Evolutionary conservation across 2,113 vertebrate genomes (phyloP).

Genomic region (Stigmatopora nigra): DNA sequence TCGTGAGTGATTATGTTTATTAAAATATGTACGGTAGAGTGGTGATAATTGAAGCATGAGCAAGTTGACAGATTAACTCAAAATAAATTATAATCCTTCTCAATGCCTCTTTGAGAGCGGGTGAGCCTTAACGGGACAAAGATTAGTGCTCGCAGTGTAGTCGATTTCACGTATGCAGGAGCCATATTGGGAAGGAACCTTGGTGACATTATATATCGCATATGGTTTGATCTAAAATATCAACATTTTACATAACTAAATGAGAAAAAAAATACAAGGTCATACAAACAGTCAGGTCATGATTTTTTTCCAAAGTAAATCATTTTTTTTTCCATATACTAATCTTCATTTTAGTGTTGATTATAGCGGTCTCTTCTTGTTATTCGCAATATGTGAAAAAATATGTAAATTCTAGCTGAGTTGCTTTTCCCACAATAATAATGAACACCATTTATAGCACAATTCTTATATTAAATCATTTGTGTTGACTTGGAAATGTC

Average conservation of each 20-base stretch:
- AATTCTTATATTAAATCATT: neutral
- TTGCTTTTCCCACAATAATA: neutral
- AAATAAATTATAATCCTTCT: too few species aligned
- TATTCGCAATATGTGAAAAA: neutral
- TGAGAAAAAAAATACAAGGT: neutral
- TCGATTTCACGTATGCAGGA: neutral
- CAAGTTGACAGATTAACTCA: too few species aligned
- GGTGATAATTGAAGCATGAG: too few species aligned
- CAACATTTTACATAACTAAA: neutral
- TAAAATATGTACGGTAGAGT: too few species aligned
- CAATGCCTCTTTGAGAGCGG: too few species aligned
- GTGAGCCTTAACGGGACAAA: too few species aligned
- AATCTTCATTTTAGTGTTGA: neutral
- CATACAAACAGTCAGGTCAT: neutral
- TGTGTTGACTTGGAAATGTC: slow-evolving; percentile 7
- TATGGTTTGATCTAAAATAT: neutral
- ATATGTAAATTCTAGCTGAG: neutral
- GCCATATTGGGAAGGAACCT: neutral
- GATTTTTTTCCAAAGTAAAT: neutral
- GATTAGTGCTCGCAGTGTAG: neutral
- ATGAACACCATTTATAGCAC: neutral
- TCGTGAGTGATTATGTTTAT: too few species aligned
- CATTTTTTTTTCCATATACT: neutral
- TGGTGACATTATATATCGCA: neutral
- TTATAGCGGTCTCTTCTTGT: neutral